phyloP scores from a whole-genome alignment of 2,113 vertebrate genomes.

The Ailurus styani region DNA sequence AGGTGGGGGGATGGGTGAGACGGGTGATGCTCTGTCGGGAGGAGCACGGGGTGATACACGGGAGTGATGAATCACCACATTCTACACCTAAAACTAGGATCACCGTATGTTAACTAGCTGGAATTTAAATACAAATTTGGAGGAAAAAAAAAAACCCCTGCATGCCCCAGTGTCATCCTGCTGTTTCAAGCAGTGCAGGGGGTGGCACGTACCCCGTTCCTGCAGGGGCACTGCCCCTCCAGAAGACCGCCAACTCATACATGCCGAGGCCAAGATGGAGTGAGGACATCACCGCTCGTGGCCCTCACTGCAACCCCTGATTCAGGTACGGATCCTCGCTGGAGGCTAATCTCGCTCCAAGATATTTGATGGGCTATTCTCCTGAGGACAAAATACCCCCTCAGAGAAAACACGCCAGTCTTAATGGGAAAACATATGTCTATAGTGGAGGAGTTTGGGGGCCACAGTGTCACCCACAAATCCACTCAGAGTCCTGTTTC shows the following conservation, averaged over 20 bases:
- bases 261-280: not conserved
- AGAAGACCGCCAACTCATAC: not conserved
- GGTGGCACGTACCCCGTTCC: rapidly evolving
- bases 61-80: not conserved
- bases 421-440: not conserved
- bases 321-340: not conserved
- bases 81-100: not conserved
- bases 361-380: not conserved
- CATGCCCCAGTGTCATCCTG: not conserved
- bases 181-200: not conserved
- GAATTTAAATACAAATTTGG: not conserved
- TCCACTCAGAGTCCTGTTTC: not conserved
- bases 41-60: not conserved
- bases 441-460: no score
- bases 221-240: not conserved
- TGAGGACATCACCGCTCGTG: not conserved
- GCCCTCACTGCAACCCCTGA: not conserved
- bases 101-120: not conserved
- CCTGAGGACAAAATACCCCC: not conserved
- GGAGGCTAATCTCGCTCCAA: not conserved
- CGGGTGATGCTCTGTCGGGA: not conserved
- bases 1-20: not conserved
- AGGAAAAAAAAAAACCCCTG: not conserved
- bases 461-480: not conserved
- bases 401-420: not conserved